Evolutionary conservation across 2,888 invertebrate genomes (phyloP).

Genomic region (Hedya salicella): DNA sequence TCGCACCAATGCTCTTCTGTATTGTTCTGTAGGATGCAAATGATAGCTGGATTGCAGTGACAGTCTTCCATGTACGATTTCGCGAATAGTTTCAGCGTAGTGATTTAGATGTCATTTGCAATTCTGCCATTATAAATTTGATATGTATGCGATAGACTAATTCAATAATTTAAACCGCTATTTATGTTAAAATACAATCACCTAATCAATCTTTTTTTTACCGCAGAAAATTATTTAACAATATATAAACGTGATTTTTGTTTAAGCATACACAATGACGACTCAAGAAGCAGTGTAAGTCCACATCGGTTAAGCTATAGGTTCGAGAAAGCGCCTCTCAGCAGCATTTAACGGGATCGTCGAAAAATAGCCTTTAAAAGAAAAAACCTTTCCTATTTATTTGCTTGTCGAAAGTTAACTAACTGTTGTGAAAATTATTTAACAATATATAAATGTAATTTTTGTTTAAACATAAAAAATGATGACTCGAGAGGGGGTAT

Average conservation of each 20-base stretch:
- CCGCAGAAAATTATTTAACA: background rate
- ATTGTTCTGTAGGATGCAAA: constrained; percentile 50
- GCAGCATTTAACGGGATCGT: constrained; percentile 51
- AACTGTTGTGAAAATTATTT: too few relatives aligned
- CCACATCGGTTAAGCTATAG: constrained; percentile 27
- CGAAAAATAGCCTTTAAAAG: constrained; percentile 66
- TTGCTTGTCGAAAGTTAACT: constrained; percentile 77
- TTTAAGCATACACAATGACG: background rate
- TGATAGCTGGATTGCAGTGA: constrained; percentile 42
- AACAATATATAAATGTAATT: too few relatives aligned
- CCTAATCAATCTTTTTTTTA: too few relatives aligned
- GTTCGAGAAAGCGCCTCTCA: constrained; percentile 24
- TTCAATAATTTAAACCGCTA: too few relatives aligned
- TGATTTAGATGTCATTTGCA: background rate
- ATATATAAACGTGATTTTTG: too few relatives aligned
- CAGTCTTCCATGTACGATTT: constrained; percentile 4
- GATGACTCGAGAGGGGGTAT: background rate
- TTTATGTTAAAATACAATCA: too few relatives aligned
- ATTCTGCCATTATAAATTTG: background rate
- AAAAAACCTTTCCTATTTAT: constrained; percentile 66
- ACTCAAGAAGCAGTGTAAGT: background rate
- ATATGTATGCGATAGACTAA: background rate
- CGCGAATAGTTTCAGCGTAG: background rate
- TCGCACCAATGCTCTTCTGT: constrained; percentile 48
- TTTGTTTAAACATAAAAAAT: background rate